Evolutionary conservation across 2,888 invertebrate species (phyloP), one percentile per base, ranked within the genome.

Genomic region (Trisateles emortualis): DNA sequence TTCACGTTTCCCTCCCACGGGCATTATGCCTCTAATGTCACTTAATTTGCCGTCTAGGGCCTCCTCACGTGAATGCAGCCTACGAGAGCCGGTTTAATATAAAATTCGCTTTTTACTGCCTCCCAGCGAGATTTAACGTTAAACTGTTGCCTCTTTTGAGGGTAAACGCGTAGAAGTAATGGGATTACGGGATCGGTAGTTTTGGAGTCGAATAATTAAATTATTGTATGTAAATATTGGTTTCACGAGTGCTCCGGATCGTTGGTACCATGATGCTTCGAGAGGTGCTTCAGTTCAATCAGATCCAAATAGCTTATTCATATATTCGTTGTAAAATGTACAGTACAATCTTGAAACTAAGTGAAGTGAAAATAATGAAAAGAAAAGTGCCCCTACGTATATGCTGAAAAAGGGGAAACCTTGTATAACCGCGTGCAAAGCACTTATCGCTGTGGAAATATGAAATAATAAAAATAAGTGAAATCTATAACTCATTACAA

Each of bases 41-140:
- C 91, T 91, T 89, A 92, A 92, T 92, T 90, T 89, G 85, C 88
- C 87, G 90, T 90, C 88, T 90, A 90, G 90, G 80, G 87, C 85
- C 83, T 83, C 84, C 89, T 90, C 87, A 90, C 86, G 87, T 90
- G 88, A 90, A 90, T 87, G 87, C 89, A 85, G 86, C 84, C 79
- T 76, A 79, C 84, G 75, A 83, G 85, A 81, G 84, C 83, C 75
- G 85, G 86, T 90, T 92, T 90, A 88, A 91, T 90, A 91, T 90
- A 88, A 91, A 90, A 87, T 86, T 86, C 85, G 81, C 79, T 87
- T 84, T 87, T 83, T 81, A 81, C 77, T 83, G 79, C 79, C 74
- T 79, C 76, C 74, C 78, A 83, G 80, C 81, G 81, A 79, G 79
- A 81, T 85, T 83, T 79, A 83, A 86, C 81, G 80, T 84, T 83